Conservation (phyloP, 2,113 vertebrate species). For the Theristicus caerulescens region DNA sequence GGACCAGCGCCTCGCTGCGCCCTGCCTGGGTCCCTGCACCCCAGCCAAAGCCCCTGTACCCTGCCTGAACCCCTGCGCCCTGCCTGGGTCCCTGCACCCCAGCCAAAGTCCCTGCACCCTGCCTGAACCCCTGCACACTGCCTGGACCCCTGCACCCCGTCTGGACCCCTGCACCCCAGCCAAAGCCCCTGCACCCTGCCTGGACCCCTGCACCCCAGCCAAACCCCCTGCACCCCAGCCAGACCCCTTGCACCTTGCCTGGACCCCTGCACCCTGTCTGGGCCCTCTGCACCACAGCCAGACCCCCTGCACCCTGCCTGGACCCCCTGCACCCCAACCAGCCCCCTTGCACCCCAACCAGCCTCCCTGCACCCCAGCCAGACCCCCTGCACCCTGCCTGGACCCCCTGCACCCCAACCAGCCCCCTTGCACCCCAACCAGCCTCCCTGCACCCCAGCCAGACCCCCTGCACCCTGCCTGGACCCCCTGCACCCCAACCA, state of each 20-base stretch:
- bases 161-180: neutral
- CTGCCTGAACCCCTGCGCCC: neutral
- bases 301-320: neutral
- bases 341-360: neutral
- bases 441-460: neutral
- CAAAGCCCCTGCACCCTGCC: too few species aligned
- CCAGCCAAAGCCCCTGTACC: too few species aligned
- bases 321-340: too few species aligned
- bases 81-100: neutral
- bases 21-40: neutral
- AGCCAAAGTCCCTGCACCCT: neutral
- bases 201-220: neutral
- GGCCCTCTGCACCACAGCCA: too few species aligned
- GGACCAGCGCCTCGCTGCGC: neutral
- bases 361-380: fast-evolving
- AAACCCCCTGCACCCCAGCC: too few species aligned
- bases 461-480: too few species aligned
- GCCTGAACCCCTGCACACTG: too few species aligned
- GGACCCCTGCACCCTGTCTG: neutral
- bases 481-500: neutral
- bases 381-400: neutral
- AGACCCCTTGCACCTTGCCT: too few species aligned
- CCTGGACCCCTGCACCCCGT: neutral
- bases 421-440: neutral
- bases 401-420: neutral